phyloP scores from a whole-genome alignment of 2,113 vertebrate species.

The Anarrhichthys ocellatus region DNA sequence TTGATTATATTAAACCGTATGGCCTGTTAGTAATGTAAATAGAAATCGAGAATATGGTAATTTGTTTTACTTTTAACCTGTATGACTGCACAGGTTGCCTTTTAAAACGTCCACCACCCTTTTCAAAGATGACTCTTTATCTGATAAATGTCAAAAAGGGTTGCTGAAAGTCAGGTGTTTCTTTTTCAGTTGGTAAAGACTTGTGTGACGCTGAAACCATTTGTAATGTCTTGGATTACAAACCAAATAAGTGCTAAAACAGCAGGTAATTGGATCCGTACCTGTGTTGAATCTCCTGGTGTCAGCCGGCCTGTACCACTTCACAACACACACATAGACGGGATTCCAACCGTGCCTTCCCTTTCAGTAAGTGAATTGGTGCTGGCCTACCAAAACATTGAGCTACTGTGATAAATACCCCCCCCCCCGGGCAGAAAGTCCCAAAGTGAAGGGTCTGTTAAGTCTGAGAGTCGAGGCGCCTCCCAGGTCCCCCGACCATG shows the following conservation, averaged over 20 bases:
- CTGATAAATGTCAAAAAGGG: background rate
- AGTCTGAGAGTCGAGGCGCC: too few relatives aligned
- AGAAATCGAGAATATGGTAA: background rate
- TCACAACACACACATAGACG: background rate
- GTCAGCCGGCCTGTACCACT: background rate
- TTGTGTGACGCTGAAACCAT: background rate
- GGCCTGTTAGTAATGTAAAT: background rate
- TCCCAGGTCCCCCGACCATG: background rate
- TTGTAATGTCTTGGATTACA: background rate
- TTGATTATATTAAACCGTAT: background rate
- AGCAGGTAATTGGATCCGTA: background rate
- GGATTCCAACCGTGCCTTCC: background rate
- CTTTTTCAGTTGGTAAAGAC: background rate
- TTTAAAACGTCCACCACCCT: background rate
- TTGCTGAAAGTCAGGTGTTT: background rate
- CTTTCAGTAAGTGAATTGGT: background rate
- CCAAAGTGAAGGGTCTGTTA: background rate
- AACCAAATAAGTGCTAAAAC: slow-evolving; percentile 3
- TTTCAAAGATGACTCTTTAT: background rate
- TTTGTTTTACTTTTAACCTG: background rate
- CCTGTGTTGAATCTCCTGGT: background rate
- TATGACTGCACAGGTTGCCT: background rate
- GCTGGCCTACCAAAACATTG: background rate
- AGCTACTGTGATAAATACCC: background rate
- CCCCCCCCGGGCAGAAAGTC: background rate